Conservation (phyloP, 2,888 invertebrate genomes). For the Amiota communis region DNA sequence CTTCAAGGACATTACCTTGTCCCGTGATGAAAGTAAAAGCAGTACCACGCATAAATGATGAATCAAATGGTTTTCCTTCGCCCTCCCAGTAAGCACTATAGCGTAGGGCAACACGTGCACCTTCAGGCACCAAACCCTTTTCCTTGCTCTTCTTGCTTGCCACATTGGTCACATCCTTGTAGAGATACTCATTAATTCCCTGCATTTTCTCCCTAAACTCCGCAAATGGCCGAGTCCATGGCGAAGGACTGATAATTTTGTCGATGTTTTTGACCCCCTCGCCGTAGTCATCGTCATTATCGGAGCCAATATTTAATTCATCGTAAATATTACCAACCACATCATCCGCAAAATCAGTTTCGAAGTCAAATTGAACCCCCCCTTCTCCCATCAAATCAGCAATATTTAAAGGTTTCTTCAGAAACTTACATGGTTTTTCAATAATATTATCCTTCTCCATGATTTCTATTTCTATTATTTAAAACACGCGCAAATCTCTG, state of each 20-base stretch:
- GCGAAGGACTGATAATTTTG: constrained; percentile 55
- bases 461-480: too few relatives aligned
- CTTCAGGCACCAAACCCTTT: constrained; percentile 57
- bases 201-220: constrained; percentile 66
- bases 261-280: constrained; percentile 36
- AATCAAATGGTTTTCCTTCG: constrained; percentile 70
- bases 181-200: constrained; percentile 56
- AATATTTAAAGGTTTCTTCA: constrained; percentile 57
- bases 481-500: too few relatives aligned
- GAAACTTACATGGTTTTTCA: constrained; percentile 44
- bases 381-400: constrained; percentile 60
- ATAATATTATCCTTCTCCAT: constrained; percentile 36
- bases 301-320: constrained; percentile 56
- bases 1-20: constrained; percentile 74
- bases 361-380: constrained; percentile 69
- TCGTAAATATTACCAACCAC: constrained; percentile 54
- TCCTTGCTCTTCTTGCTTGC: constrained; percentile 46
- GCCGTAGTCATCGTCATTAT: constrained; percentile 54
- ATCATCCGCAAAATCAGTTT: constrained; percentile 59
- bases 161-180: constrained; percentile 61
- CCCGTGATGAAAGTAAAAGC: constrained; percentile 65
- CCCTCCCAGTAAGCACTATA: constrained; percentile 72
- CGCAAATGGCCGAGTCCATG: constrained; percentile 69
- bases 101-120: constrained; percentile 66
- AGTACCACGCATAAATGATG: constrained; percentile 68